Evolutionary conservation across 2,113 vertebrate genomes (phyloP), one percentile per base, ranked within the genome.

Genomic region (Amia ocellicauda): DNA sequence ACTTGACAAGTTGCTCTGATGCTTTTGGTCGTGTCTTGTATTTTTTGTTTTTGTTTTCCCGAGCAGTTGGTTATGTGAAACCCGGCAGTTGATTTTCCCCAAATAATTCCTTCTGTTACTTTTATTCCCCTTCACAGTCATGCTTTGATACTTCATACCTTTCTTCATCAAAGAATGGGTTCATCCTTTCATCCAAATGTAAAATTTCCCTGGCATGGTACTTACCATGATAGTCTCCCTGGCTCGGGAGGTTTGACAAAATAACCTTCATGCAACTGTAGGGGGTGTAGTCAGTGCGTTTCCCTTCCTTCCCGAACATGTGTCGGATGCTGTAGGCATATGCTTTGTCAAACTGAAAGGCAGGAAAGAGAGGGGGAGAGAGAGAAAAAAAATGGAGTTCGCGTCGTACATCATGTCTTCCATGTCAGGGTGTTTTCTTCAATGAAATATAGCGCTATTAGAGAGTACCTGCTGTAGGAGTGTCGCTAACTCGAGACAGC

Each of bases 231-330:
- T 93, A 90, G 90, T 99, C 95, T 49, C 95, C 96, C 79, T 96
- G 95, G 78, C 93, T 80, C 74, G 96, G 97, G 62, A 91, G 80
- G 69, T 96, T 99, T 73, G 93, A 94, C 81, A 98, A 79, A 84
- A 98, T 99, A 81, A 99, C 96, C 90, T 99, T 99, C 92, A 98
- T 88, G 84, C 97, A 99, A 76, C 97, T 97, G 84, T 89, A 98
- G 49, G 96, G 97, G 9, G 96, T 99, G 78, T 99, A 99, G 84
- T 99, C 97, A 8, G 93, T 87, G 65, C 96, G 91, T 80, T 85
- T 97, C 75, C 97, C 97, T 87, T 99, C 97, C 73, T 94, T 99
- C 61, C 97, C 96, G 60, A 91, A 99, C 85, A 19, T 97, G 83
- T 99, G 97, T 31, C 95, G 96, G 74, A 99, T 88, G 76, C 91